Conservation (phyloP, 37 sponge, comb jelly and placozoan species). For the Halichondria panicea region DNA sequence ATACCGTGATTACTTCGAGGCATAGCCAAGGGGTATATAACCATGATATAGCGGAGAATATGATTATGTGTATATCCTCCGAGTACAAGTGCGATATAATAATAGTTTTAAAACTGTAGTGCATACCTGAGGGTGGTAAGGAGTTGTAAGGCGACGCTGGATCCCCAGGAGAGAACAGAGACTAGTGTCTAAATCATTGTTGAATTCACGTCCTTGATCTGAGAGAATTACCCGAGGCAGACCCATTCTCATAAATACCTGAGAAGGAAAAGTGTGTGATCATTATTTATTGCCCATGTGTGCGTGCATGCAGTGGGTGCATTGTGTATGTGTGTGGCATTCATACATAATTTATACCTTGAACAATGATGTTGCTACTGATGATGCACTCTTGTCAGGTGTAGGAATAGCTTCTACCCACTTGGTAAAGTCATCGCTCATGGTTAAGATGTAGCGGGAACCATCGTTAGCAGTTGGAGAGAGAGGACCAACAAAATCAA, state of each 20-base stretch:
- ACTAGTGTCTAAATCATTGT: conserved; percentile 40
- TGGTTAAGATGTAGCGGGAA: conserved; percentile 48
- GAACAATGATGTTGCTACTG: conserved; percentile 47
- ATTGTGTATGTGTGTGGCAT: neutral
- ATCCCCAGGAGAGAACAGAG: conserved; percentile 35
- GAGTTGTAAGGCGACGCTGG: conserved; percentile 42
- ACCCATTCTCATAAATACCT: conserved; percentile 76
- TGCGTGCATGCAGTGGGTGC: neutral
- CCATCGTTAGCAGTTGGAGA: conserved; percentile 28
- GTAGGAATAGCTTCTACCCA: conserved; percentile 59
- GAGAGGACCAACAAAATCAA: conserved; percentile 69
- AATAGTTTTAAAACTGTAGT: neutral
- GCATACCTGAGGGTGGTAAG: conserved; percentile 69
- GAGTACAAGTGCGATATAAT: too few relatives aligned
- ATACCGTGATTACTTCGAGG: too few relatives aligned
- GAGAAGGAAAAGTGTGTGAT: neutral
- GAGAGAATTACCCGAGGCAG: conserved; percentile 42
- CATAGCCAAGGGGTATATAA: too few relatives aligned
- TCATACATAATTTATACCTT: conserved; percentile 35
- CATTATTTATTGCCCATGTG: neutral
- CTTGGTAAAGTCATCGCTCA: conserved; percentile 76
- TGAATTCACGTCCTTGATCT: conserved; percentile 62
- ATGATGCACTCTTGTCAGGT: conserved; percentile 33
- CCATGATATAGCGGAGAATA: too few relatives aligned
- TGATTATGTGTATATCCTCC: too few relatives aligned